Percentiles rank a stretch among this genome's conserved stretches.
Evolutionary conservation across 2,113 vertebrate species (phyloP).

Genomic region (Bufo gargarizans): DNA sequence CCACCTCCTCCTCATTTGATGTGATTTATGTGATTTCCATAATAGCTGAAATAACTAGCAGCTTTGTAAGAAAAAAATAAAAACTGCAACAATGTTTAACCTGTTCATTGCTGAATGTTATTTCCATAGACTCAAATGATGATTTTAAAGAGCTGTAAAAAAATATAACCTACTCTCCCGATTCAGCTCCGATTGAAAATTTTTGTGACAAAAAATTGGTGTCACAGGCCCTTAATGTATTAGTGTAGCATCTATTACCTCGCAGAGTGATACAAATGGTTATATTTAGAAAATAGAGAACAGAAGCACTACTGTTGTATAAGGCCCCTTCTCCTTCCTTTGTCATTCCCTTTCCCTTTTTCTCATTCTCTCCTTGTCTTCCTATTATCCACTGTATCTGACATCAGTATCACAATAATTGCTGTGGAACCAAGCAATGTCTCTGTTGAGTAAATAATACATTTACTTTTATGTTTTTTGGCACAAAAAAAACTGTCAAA

Average conservation of each 20-base stretch:
- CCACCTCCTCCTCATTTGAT: neutral
- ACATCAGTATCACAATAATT: slow-evolving; percentile 12
- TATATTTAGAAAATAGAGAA: neutral
- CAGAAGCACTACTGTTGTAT: neutral
- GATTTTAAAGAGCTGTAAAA: neutral
- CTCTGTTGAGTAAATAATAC: neutral
- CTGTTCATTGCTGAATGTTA: neutral
- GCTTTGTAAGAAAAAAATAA: neutral
- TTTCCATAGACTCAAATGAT: neutral
- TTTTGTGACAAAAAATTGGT: neutral
- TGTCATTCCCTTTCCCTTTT: neutral
- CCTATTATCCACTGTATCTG: neutral
- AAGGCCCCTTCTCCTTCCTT: neutral
- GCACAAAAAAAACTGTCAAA: neutral
- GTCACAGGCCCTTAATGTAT: neutral
- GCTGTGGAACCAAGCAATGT: neutral
- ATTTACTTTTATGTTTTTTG: neutral
- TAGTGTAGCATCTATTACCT: neutral
- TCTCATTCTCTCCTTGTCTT: neutral
- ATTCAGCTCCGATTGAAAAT: neutral
- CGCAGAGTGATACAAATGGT: neutral
- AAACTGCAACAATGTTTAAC: neutral
- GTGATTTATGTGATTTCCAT: slow-evolving; percentile 10
- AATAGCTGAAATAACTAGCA: neutral
- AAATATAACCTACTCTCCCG: neutral